A percentile compares a stretch with the other conserved stretches of the same genome.
phyloP scores from a whole-genome alignment of 2,888 invertebrate species.

The Eilema caniola region DNA sequence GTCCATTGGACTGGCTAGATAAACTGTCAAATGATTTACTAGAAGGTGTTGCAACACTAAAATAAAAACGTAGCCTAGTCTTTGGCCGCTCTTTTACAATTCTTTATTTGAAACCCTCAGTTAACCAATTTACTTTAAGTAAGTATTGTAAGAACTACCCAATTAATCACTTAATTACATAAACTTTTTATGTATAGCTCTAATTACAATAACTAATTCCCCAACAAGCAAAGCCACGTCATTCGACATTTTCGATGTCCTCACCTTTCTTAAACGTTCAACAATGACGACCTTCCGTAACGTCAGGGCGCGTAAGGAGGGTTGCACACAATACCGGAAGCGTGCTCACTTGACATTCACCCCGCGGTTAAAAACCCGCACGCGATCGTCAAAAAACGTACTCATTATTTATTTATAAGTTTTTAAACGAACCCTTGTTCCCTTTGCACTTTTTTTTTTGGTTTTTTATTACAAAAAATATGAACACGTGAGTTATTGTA shows the following conservation, averaged over 20 bases:
- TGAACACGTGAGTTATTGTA: conserved; percentile 51
- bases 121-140: neutral
- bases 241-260: neutral
- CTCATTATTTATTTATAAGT: conserved; percentile 74
- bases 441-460: conserved; percentile 50
- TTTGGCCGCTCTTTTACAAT: neutral
- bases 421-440: conserved; percentile 69
- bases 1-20: no score
- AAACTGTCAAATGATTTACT: no score
- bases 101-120: neutral
- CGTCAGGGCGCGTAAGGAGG: conserved; percentile 60
- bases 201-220: neutral
- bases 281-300: conserved; percentile 39
- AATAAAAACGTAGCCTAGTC: no score
- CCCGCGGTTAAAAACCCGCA: conserved; percentile 68
- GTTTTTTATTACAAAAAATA: conserved; percentile 49
- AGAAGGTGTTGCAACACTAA: no score
- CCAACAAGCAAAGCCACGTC: neutral
- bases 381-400: conserved; percentile 78
- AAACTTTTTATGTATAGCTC: no score
- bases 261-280: conserved; percentile 14
- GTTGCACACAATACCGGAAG: conserved; percentile 74
- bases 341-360: conserved; percentile 71
- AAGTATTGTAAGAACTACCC: neutral
- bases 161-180: neutral